phyloP scores from a whole-genome alignment of 2,113 vertebrate genomes.

The Notechis scutatus region DNA sequence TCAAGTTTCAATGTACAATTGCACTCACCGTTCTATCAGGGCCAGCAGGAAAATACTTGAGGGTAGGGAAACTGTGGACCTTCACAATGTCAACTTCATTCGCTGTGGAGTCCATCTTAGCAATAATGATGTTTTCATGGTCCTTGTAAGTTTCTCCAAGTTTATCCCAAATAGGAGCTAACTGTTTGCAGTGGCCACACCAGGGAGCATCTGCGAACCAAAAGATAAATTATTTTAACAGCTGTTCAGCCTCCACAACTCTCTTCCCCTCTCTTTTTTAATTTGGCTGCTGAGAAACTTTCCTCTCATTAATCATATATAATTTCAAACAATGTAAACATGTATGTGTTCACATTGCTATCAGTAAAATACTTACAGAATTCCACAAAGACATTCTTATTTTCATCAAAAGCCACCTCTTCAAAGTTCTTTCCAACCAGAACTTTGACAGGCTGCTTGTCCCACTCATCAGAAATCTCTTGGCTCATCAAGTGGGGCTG shows the following conservation, averaged over 20 bases:
- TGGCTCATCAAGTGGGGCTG: slow-evolving; percentile 98
- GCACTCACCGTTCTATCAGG: slow-evolving; percentile 77
- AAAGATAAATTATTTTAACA: not conserved
- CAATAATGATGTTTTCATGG: slow-evolving; percentile 78
- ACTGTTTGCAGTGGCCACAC: slow-evolving; percentile 98
- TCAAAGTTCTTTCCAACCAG: slow-evolving; percentile 96
- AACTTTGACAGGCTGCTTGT: slow-evolving; percentile 87
- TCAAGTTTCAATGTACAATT: not conserved
- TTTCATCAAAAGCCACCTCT: slow-evolving; percentile 85
- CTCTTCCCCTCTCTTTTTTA: not conserved
- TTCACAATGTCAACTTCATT: slow-evolving; percentile 94
- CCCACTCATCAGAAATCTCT: slow-evolving; percentile 94
- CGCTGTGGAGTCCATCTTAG: slow-evolving; percentile 96
- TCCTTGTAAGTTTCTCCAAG: slow-evolving; percentile 89
- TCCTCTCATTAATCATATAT: not conserved
- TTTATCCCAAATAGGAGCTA: slow-evolving; percentile 96
- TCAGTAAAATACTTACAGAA: slow-evolving; percentile 83
- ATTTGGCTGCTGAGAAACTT: not conserved
- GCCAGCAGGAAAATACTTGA: slow-evolving; percentile 94
- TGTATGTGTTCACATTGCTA: not conserved
- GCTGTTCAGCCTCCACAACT: not conserved
- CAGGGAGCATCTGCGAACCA: slow-evolving; percentile 86
- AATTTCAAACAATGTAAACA: not conserved
- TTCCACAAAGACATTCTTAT: slow-evolving; percentile 93
- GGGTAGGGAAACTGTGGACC: slow-evolving; percentile 96